phyloP scores from a whole-genome alignment of 2,888 invertebrate genomes.

The Agriopis aurantiaria region DNA sequence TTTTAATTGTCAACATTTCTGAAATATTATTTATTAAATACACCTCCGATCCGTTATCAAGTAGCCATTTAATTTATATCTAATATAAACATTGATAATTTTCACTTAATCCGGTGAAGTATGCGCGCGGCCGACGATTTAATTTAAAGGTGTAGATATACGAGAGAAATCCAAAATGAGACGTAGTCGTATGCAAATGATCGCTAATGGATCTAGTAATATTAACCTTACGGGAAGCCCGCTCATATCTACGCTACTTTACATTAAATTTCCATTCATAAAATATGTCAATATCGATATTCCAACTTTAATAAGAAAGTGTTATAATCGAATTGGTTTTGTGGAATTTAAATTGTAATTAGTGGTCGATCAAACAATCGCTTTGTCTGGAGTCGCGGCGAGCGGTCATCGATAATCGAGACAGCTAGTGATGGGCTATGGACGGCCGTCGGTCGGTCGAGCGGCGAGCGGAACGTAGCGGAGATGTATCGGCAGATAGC shows the following conservation, averaged over 20 bases:
- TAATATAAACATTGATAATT: constrained; percentile 71
- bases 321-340: constrained; percentile 43
- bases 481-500: constrained; percentile 80
- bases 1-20: constrained; percentile 40
- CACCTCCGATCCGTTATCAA: constrained; percentile 56
- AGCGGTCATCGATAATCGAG: constrained; percentile 70
- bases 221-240: constrained; percentile 62
- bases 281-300: constrained; percentile 44
- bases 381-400: constrained; percentile 67
- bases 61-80: constrained; percentile 61
- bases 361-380: constrained; percentile 63
- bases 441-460: constrained; percentile 50
- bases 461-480: constrained; percentile 44
- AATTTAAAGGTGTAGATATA: constrained; percentile 57
- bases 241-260: constrained; percentile 60
- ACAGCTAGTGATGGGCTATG: constrained; percentile 64
- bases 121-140: constrained; percentile 57
- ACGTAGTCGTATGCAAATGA: constrained; percentile 68
- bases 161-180: constrained; percentile 72
- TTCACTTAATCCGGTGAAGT: constrained; percentile 67
- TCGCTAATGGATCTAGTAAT: constrained; percentile 66
- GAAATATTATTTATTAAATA: constrained; percentile 55
- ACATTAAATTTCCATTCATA: constrained; percentile 72
- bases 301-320: constrained; percentile 46
- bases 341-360: constrained; percentile 44